Evolutionary conservation across 2,113 vertebrate genomes (phyloP).

Genomic region (Callionymus lyra): DNA sequence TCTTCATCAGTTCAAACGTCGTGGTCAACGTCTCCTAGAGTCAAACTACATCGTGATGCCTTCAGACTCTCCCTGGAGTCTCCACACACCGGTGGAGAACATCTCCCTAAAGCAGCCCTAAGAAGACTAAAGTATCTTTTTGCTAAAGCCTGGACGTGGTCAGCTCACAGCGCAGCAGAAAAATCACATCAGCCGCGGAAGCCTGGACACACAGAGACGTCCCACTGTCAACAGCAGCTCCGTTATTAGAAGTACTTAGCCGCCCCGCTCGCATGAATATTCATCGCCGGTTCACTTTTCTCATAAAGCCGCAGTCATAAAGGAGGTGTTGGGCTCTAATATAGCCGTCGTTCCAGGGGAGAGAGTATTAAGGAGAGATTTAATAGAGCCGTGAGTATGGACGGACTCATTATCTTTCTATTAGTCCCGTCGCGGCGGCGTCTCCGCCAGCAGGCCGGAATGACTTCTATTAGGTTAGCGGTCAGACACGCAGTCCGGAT

Average conservation of each 20-base stretch:
- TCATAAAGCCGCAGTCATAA: slow-evolving; percentile 53
- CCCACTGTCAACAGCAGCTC: slow-evolving; percentile 23
- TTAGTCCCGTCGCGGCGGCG: slow-evolving; percentile 59
- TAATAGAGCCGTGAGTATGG: slow-evolving; percentile 68
- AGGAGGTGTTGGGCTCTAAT: slow-evolving; percentile 43
- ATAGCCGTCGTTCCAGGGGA: slow-evolving; percentile 50
- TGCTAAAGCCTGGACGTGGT: too few species aligned
- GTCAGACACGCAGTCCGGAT: slow-evolving; percentile 45
- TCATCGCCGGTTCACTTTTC: slow-evolving; percentile 54
- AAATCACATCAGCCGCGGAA: too few species aligned
- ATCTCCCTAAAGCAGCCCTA: too few species aligned
- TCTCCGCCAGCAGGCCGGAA: slow-evolving; percentile 58
- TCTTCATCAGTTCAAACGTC: too few species aligned
- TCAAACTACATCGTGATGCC: too few species aligned
- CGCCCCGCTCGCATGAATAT: slow-evolving; percentile 47
- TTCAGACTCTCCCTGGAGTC: too few species aligned
- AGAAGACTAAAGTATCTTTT: too few species aligned
- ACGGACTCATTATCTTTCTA: slow-evolving; percentile 74
- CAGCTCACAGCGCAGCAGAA: too few species aligned
- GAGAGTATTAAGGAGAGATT: slow-evolving; percentile 71
- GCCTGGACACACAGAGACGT: not conserved
- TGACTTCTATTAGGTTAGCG: slow-evolving; percentile 64
- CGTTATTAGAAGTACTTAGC: slow-evolving; percentile 39
- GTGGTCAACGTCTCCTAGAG: too few species aligned
- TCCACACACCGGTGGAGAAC: too few species aligned